phyloP scores from a whole-genome alignment of 2,797 vertebrate species.

The Ceryle rudis region DNA sequence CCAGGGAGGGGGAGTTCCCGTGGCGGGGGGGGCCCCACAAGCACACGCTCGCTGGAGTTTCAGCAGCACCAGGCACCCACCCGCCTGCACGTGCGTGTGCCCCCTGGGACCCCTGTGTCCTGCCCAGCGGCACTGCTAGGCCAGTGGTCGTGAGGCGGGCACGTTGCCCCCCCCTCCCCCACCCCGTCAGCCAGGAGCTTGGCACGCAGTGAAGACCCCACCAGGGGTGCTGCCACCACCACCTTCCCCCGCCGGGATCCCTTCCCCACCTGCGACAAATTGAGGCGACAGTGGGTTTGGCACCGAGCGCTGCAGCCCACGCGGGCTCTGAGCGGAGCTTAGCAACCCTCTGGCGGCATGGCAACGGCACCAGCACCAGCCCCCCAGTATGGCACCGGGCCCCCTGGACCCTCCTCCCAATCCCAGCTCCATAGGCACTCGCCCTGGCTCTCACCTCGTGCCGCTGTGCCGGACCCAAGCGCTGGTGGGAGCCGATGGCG shows the following conservation, averaged over 20 bases:
- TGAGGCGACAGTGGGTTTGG: constrained; percentile 37
- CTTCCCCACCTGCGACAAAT: neutral
- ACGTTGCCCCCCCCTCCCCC: neutral
- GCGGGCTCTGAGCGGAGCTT: constrained; percentile 78
- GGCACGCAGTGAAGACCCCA: neutral
- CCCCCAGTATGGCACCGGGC: neutral
- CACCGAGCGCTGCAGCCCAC: constrained; percentile 72
- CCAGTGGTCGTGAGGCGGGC: neutral
- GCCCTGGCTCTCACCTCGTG: neutral
- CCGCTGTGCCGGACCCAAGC: neutral
- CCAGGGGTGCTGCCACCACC: neutral
- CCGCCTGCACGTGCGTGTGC: neutral
- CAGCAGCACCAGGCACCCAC: neutral
- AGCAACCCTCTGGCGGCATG: constrained; percentile 79
- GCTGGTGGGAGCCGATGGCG: neutral
- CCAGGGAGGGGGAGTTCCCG: too few relatives aligned
- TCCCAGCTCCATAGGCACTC: neutral
- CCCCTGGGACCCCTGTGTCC: neutral
- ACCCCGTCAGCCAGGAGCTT: neutral
- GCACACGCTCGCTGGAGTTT: neutral
- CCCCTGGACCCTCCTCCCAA: neutral
- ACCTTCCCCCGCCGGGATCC: neutral
- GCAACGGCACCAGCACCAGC: constrained; percentile 59
- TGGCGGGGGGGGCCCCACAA: too few relatives aligned
- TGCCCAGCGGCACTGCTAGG: neutral